phyloP scores from a whole-genome alignment of 2,888 invertebrate species.

The Stratiomys singularior region DNA sequence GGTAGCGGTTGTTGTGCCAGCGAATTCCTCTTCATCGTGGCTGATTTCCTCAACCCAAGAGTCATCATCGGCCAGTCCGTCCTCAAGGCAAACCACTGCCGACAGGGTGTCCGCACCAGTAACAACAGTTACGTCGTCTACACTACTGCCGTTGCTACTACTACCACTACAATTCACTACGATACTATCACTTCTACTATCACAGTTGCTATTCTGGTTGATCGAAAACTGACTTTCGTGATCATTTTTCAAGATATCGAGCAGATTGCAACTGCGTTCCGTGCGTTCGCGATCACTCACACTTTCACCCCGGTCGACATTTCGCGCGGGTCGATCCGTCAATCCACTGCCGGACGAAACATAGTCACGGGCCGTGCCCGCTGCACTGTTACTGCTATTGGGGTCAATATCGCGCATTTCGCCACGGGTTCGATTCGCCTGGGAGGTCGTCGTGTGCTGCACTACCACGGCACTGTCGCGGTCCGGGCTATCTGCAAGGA shows the following conservation, averaged over 20 bases:
- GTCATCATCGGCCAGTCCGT: conserved; percentile 89
- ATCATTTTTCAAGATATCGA: conserved; percentile 20
- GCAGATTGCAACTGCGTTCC: neutral
- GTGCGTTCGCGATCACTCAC: conserved; percentile 46
- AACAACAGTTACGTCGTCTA: conserved; percentile 74
- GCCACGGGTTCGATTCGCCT: neutral
- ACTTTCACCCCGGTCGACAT: conserved; percentile 29
- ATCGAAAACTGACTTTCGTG: neutral
- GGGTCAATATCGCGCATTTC: conserved; percentile 51
- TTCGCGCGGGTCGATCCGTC: conserved; percentile 27
- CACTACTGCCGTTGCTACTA: conserved; percentile 54
- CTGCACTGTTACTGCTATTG: conserved; percentile 57
- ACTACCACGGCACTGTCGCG: conserved; percentile 15
- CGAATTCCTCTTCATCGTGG: conserved; percentile 77
- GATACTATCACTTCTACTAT: conserved; percentile 45
- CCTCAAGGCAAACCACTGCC: conserved; percentile 75
- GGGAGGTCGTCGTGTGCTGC: conserved; percentile 22
- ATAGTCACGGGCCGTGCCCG: neutral
- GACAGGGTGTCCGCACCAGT: conserved; percentile 77
- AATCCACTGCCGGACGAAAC: conserved; percentile 1
- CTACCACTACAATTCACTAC: conserved; percentile 43
- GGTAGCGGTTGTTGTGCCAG: conserved; percentile 72
- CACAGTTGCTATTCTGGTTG: conserved; percentile 14
- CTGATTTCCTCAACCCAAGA: conserved; percentile 92
- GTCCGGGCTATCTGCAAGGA: conserved; percentile 9